phyloP scores from a whole-genome alignment of 2,113 vertebrate species.

The Oceanites oceanicus region DNA sequence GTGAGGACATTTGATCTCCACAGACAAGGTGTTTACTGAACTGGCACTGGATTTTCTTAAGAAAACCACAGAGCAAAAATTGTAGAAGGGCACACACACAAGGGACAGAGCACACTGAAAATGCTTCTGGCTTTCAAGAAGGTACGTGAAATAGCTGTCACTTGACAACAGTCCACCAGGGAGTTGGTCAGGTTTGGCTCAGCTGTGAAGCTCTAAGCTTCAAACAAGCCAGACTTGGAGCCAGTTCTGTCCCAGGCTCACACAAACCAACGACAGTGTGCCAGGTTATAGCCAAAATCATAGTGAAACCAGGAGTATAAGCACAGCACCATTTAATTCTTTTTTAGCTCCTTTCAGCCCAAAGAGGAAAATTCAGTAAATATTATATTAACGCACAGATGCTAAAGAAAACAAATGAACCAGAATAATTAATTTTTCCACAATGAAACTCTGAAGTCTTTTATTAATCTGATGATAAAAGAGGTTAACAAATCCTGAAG shows the following conservation, averaged over 20 bases:
- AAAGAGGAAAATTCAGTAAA: not conserved
- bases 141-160: not conserved
- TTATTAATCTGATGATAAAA: not conserved
- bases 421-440: not conserved
- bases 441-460: not conserved
- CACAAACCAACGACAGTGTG: not conserved
- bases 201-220: not conserved
- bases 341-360: not conserved
- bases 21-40: not conserved
- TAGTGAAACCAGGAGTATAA: not conserved
- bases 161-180: rapidly evolving
- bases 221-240: not conserved
- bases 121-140: not conserved
- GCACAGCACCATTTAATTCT: not conserved
- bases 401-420: not conserved
- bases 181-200: not conserved
- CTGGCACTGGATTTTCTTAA: not conserved
- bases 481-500: not conserved
- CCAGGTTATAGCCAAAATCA: not conserved
- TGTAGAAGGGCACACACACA: not conserved
- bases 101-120: not conserved
- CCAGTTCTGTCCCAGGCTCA: not conserved
- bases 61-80: not conserved
- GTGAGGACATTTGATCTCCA: not conserved
- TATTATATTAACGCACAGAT: not conserved